Percentiles rank a stretch among this genome's conserved stretches.
These are phyloP conservation scores for Notocelia uddmanniana DNA, from an alignment of 2,888 invertebrate genomes.

Conservation along the genomic window DNA sequence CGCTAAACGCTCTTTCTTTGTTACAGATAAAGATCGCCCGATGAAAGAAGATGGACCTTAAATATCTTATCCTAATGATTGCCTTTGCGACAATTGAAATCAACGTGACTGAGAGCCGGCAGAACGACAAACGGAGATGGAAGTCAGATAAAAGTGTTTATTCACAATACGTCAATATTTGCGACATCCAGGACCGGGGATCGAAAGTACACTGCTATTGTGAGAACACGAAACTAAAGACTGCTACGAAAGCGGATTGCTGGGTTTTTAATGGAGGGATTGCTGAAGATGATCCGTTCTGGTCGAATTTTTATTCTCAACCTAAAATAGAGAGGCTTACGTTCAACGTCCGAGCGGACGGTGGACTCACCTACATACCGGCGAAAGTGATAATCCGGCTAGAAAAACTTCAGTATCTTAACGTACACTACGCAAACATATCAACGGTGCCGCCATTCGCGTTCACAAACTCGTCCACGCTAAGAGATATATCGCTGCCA, in stretches of 20 bases:
- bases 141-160: constrained; percentile 76
- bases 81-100: constrained; percentile 80
- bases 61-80: constrained; percentile 80
- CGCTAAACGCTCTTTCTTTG: constrained; percentile 68
- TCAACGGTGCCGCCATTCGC: constrained; percentile 89
- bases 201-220: constrained; percentile 89
- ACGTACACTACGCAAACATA: constrained; percentile 91
- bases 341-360: constrained; percentile 89
- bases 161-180: constrained; percentile 84
- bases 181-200: constrained; percentile 83
- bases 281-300: constrained; percentile 90
- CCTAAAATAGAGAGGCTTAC: constrained; percentile 89
- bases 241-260: constrained; percentile 90
- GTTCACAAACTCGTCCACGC: constrained; percentile 90
- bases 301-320: constrained; percentile 91
- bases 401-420: constrained; percentile 88
- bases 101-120: constrained; percentile 80
- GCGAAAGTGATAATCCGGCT: constrained; percentile 89
- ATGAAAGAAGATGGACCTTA: constrained; percentile 78
- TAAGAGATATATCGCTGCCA: constrained; percentile 89
- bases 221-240: constrained; percentile 82
- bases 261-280: constrained; percentile 90
- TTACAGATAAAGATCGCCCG: constrained; percentile 74
- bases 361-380: constrained; percentile 89
- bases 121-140: constrained; percentile 80